Evolutionary conservation across 2,888 invertebrate genomes (phyloP), one percentile per base, ranked within the genome.

Genomic region (Criorhina ranunculi): DNA sequence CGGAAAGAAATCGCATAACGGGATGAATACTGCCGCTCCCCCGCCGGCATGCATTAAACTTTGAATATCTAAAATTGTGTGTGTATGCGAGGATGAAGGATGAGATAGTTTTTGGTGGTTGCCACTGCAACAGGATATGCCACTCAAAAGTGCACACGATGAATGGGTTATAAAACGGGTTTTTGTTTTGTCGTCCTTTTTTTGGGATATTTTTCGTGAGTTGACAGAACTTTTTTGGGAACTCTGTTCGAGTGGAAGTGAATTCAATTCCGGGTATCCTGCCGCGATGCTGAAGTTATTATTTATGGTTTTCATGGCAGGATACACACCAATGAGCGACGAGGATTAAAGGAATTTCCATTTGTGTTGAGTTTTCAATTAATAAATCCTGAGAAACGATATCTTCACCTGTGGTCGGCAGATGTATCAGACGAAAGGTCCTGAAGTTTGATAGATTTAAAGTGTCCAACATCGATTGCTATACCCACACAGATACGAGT

Each of bases 111-210:
- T 60, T 37, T 42, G 12, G 60, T 29, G 12, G 44, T 7, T 44
- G 33, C 5, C 55, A 0, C 40, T 59, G 57, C 75, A 76, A 66
- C 57, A 66, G 75, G 75, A 66, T 66, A 62, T 66, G 49, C 66
- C 57, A 66, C 57, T 66, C 66, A 57, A 46, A n/a, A n/a, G 64
- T 62, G 60, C 66, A 62, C 11, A 11, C 19, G 64, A 53, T 42
- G 59, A 37, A 49, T 70, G 24, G 24, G 55, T 24, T n/a, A n/a
- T n/a, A 59, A 55, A 67, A 67, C 15, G 31, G 24, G 24, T 24
- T 24, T 24, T 24, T 24, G 24, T 24, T 24, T 24, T 24, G 2
- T 24, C 24, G 24, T 3, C 24, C 9, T 33, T 55, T 40, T 33
- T n/a, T 40, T 11, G 5, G 42, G 15, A 12, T 42, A 29, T 15